Evolutionary conservation across 2,888 invertebrate genomes (phyloP).

Genomic region (Cheilosia scutellata): DNA sequence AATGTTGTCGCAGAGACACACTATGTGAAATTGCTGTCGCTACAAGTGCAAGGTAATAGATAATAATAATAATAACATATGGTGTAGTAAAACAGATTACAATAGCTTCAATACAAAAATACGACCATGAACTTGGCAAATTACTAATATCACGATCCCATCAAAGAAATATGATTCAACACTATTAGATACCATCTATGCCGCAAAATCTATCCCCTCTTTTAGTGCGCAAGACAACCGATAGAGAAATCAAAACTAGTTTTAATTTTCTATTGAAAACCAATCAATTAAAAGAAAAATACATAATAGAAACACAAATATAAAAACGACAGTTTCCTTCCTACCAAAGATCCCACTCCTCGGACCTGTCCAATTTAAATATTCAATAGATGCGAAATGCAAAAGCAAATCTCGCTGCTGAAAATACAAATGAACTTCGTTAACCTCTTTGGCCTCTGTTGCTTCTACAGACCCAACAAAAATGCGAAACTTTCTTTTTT

Average conservation of each 20-base stretch:
- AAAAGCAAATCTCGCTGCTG: constrained; percentile 45
- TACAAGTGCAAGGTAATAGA: no score
- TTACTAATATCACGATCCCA: constrained; percentile 40
- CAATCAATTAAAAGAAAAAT: constrained; percentile 9
- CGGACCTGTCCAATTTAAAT: constrained; percentile 13
- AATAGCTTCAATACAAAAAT: constrained; percentile 1
- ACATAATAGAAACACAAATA: not conserved
- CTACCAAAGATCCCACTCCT: not conserved
- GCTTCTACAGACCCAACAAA: constrained; percentile 21
- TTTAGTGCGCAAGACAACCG: not conserved
- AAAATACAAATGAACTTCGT: constrained; percentile 35
- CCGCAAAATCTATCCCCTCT: constrained; percentile 7
- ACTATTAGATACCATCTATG: not conserved
- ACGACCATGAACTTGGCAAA: constrained; percentile 56
- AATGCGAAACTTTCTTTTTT: constrained; percentile 70
- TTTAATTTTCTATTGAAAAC: constrained; percentile 23
- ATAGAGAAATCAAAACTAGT: constrained; percentile 50
- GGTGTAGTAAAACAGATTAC: not conserved
- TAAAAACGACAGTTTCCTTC: constrained; percentile 12
- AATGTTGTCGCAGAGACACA: no score
- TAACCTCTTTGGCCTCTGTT: constrained; percentile 35
- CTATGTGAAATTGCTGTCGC: no score
- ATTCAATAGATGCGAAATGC: constrained; percentile 49
- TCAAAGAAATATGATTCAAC: constrained; percentile 9
- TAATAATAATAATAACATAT: no score